Base-by-base conservation (phyloP, 2,888 invertebrate genomes). In the Brassicogethes aeneus region DNA sequence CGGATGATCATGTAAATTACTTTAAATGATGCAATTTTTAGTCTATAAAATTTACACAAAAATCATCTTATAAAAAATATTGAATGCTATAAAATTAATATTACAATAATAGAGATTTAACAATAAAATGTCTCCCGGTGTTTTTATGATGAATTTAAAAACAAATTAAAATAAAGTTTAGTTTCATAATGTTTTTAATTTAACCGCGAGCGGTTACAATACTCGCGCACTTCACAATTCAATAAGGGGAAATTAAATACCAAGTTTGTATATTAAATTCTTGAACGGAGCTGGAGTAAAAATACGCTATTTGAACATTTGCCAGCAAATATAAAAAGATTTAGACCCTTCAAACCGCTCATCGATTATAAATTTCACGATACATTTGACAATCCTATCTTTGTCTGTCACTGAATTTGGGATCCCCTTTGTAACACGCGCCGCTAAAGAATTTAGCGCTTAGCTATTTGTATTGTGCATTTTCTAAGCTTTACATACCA, bases 311-410 rank as follows among this genome's bases (percentile, higher is more conserved):
- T 50, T 44, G 44, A 46, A 44, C 44, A 45, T 43, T 45, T 40
- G 44, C 46, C 46, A 46, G 45, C 40, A 45, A 43, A 38, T 41
- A 46, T 44, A 47, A 46, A 23, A 45, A 36, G 44, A 39, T 52
- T 51, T 48, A 46, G 49, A 44, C 45, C 32, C 40, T 35, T 38
- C 39, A 16, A 45, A 37, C 42, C 33, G 40, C 47, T 33, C 46
- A 55, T 57, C 57, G 54, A 54, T 57, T 52, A 55, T 45, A 46
- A 53, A 56, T 57, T 57, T 55, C 52, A 53, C 55, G 53, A 54
- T 54, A 54, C 54, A 55, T 57, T 57, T 55, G 53, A 49, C 46
- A 47, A 45, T 43, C 47, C 52, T 47, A 52, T 52, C 51, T 47
- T 42, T 51, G 54, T 56, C 50, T 54, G 52, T 53, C 54, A 50